phyloP scores from a whole-genome alignment of 2,797 vertebrate genomes.

The Anisognathus igniventris region DNA sequence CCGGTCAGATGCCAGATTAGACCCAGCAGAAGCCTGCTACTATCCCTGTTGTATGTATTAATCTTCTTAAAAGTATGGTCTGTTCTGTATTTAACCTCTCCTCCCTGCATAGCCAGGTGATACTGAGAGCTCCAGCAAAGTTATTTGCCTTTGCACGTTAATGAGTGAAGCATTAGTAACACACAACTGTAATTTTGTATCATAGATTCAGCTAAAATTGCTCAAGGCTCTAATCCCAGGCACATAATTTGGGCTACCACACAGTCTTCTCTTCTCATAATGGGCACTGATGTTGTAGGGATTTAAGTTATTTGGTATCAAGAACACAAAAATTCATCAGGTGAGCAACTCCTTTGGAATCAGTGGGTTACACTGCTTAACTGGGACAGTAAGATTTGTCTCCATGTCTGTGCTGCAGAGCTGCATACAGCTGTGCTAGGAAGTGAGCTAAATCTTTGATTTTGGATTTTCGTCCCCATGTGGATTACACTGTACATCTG shows the following conservation, averaged over 20 bases:
- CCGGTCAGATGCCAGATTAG: slow-evolving; percentile 49
- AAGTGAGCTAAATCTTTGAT: slow-evolving; percentile 19
- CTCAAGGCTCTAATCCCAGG: not conserved
- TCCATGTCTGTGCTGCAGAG: not conserved
- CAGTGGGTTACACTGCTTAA: not conserved
- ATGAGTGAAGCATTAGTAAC: not conserved
- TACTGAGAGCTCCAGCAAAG: not conserved
- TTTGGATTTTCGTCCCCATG: not conserved
- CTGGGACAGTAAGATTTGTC: not conserved
- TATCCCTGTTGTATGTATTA: slow-evolving; percentile 29
- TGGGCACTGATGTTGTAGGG: not conserved
- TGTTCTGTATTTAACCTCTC: slow-evolving; percentile 54
- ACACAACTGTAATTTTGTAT: not conserved
- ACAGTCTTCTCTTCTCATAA: not conserved
- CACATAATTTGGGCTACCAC: not conserved
- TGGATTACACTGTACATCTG: not conserved
- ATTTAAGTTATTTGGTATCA: not conserved
- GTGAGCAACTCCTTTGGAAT: not conserved
- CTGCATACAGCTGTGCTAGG: not conserved
- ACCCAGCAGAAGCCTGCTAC: slow-evolving; percentile 31
- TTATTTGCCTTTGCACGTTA: not conserved
- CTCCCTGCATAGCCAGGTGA: not conserved
- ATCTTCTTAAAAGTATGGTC: slow-evolving; percentile 44
- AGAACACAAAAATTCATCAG: not conserved
- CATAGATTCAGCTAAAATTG: not conserved